Evolutionary conservation across 2,797 vertebrate genomes (phyloP), one percentile per base, ranked within the genome.

Genomic region (Coregonus sp.): DNA sequence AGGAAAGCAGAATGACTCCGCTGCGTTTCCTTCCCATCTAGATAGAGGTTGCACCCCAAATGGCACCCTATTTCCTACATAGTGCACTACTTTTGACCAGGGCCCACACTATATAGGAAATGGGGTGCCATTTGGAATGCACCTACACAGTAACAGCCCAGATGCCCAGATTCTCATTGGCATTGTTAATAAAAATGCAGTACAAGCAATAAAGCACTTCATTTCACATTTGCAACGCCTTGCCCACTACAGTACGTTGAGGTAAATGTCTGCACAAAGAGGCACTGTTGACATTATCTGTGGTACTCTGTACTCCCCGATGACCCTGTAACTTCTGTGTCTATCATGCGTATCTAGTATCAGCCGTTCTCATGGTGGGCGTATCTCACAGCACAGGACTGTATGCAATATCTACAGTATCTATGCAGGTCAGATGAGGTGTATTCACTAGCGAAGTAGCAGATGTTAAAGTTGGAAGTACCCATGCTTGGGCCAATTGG

Each of bases 1-100:
- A 89, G 90, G 90, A 91, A 92, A 81, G 75, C 51, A 20, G 33
- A 77, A n/a, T 20, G 74, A 72, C 79, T 78, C 76, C 83, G 74
- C 61, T 3, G 40, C 25, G 80, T 83, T 91, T 92, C 89, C 89
- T 94, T 92, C 85, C 90, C 65, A 73, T 80, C 76, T 84, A 78
- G 50, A 74, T 75, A 71, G 76, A 78, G 29, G 77, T 74, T 79
- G 20, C 37, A 5, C 20, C 6, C 56, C 56, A 61, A 61, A 14
- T 33, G 66, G 66, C 12, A 18, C 66, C 11, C 15, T 69, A 16
- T 31, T 37, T 69, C 35, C 59, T 20, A n/a, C 18, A 4, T 20
- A 18, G 54, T 5, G 54, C 54, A 59, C 18, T n/a, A 59, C 18
- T 59, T 59, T 59, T 18, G 15, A 59, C 54, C 15, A 47, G 40